Evolutionary conservation across 2,797 vertebrate genomes (phyloP).

Genomic region (Rhinella marina): DNA sequence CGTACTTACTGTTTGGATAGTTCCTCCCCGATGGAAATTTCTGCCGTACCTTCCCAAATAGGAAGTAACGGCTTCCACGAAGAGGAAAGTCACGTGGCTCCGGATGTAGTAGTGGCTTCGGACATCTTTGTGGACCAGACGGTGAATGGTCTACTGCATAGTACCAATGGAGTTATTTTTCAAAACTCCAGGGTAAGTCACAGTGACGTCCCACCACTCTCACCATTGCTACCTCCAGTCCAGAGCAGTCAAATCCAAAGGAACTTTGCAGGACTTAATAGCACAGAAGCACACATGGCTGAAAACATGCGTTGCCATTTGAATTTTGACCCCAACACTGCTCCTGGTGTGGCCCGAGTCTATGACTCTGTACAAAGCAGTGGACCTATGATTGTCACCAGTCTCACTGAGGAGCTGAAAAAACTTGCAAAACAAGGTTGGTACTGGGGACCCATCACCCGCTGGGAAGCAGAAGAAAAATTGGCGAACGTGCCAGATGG

Average conservation of each 20-base stretch:
- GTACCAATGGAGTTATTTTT: slow-evolving; percentile 86
- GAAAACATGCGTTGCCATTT: slow-evolving; percentile 94
- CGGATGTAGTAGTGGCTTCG: slow-evolving; percentile 81
- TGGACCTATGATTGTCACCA: slow-evolving; percentile 94
- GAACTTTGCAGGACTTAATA: slow-evolving; percentile 85
- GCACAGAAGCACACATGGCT: slow-evolving; percentile 84
- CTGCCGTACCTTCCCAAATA: slow-evolving; percentile 76
- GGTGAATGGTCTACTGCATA: slow-evolving; percentile 84
- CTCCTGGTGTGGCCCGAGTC: slow-evolving; percentile 92
- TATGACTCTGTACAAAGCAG: slow-evolving; percentile 95
- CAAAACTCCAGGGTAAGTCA: slow-evolving; percentile 83
- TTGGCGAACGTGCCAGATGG: slow-evolving; percentile 91
- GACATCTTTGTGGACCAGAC: slow-evolving; percentile 92
- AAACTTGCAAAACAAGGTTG: slow-evolving; percentile 97
- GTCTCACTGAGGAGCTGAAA: slow-evolving; percentile 96
- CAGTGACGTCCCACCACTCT: slow-evolving; percentile 82
- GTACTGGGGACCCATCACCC: slow-evolving; percentile 99
- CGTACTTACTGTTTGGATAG: slow-evolving; percentile 89
- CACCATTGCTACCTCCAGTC: slow-evolving; percentile 90
- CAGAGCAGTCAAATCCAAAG: slow-evolving; percentile 86
- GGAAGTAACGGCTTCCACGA: slow-evolving; percentile 79
- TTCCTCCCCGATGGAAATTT: slow-evolving; percentile 95
- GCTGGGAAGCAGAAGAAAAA: slow-evolving; percentile 98
- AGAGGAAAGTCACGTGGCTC: slow-evolving; percentile 82
- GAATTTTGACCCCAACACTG: slow-evolving; percentile 94